Evolutionary conservation across 2,113 vertebrate species (phyloP), one percentile per base, ranked within the genome.

Genomic region (Sardina pilchardus): DNA sequence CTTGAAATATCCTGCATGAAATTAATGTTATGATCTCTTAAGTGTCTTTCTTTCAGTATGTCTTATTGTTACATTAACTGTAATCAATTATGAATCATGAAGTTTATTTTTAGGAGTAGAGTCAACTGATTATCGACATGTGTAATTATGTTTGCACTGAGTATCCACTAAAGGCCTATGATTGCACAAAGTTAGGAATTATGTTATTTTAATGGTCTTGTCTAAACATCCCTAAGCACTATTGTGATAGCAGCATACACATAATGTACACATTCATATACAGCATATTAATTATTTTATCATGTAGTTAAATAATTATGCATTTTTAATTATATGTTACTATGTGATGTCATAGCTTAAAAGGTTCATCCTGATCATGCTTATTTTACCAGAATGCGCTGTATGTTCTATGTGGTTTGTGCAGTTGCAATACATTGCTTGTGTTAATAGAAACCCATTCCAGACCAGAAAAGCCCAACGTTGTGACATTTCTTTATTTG

Each of bases 141-240:
- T 9, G 26, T 82, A 67, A 82, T 39, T 63, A 87, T 59, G n/a
- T 87, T 84, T 84, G 53, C 83, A 87, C 80, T 82, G 39, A 67
- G 12, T 78, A 78, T 78, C 56, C 24, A 83, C 82, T 87, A 84
- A 84, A 80, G 39, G 36, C 67, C 19, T 81, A 7, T 71, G 24
- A 36, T 30, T 78, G 71, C 71, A 17, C 71, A 16, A 10, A 17
- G 71, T 36, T 78, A 36, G 10, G 71, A 9, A 34, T 78, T 39
- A 14, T 9, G 30, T 30, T 34, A 36, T 78, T 78, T 36, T 78
- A 78, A 78, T 78, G 26, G 10, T 36, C n/a, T 30, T 67, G n/a
- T 63, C 26, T 6, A 63, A 26, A n/a, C n/a, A 26, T 63, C 24
- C 24, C 24, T 26, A 0, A 63, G 12, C 36, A 30, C 0, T 67